Base-by-base conservation (phyloP, 2,113 vertebrate species). In the Orthonyx spaldingii region DNA sequence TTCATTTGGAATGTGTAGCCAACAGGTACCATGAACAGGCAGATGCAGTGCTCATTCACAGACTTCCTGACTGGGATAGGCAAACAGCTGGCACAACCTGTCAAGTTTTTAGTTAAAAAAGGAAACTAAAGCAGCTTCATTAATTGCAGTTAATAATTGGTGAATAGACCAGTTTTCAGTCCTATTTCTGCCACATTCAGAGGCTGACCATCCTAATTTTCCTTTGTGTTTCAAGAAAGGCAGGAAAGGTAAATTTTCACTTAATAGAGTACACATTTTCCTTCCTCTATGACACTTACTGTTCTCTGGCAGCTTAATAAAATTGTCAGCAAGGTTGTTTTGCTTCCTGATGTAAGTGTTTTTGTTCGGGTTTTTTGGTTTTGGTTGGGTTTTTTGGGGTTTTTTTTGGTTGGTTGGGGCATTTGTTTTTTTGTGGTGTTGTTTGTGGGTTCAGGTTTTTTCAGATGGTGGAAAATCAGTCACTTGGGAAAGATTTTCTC, bases 21-120 rank as follows among this genome's bases (percentile, higher is more conserved):
- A 30, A 0, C 18, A 37, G 20, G n/a, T 71, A 24, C 47, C 3
- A 0, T 1, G 3, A 37, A 13, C 5, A 35, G 37, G 28, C 22
- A 46, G n/a, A 8, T 30, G 14, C 16, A 12, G 16, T 12, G 35
- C 8, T 50, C 39, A 33, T 53, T 53, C 41, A 27, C 16, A 37
- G 74, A 59, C 22, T 42, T 30, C 3, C 15, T 68, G n/a, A 2
- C 49, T 17, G 35, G 24, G 10, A 9, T 4, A 27, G 41, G 3
- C n/a, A 63, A 41, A 63, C 6, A 27, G 2, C 22, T 9, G 2
- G 26, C 55, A 55, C 6, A 46, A 8, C n/a, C 18, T 17, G 0
- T 42, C 1, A 3, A 18, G 16, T 53, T 66, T 74, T 84, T 22
- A 70, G 12, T 78, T 77, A 75, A 63, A 46, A 56, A 71, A 70